Percentiles rank a stretch among this genome's conserved stretches.
Evolutionary conservation across 2,888 invertebrate species (phyloP).

Genomic region (Galerucella pusilla): DNA sequence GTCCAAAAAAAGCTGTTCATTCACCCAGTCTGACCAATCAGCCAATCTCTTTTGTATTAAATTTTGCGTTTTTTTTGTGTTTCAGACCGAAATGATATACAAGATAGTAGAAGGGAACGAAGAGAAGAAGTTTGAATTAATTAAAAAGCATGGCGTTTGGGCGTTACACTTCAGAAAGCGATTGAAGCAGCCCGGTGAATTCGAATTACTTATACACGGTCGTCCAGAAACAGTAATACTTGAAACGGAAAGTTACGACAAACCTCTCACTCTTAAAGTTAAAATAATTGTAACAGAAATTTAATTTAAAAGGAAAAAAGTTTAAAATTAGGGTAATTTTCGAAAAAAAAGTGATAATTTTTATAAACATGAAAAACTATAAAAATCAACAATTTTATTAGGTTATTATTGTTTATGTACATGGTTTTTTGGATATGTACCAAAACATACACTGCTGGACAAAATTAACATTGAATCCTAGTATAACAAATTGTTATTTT

Average conservation of each 20-base stretch:
- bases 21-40: too few species aligned
- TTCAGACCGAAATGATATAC: slow-evolving; percentile 69
- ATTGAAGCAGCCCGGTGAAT: slow-evolving; percentile 68
- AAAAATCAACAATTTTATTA: not conserved
- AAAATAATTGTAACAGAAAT: slow-evolving; percentile 59
- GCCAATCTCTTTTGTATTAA: too few species aligned
- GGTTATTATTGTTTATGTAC: not conserved
- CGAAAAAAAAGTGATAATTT: slow-evolving; percentile 12
- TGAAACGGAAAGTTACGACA: slow-evolving; percentile 67
- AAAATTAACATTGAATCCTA: not conserved
- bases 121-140: slow-evolving; percentile 69
- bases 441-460: not conserved
- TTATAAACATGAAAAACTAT: not conserved
- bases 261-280: slow-evolving; percentile 68
- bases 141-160: slow-evolving; percentile 70
- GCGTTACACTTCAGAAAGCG: slow-evolving; percentile 71
- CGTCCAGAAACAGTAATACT: slow-evolving; percentile 56
- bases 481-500: too few species aligned
- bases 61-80: slow-evolving; percentile 28
- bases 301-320: slow-evolving; percentile 1
- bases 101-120: slow-evolving; percentile 71
- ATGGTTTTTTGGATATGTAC: not conserved
- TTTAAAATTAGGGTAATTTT: slow-evolving; percentile 12
- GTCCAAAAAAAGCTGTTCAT: not conserved
- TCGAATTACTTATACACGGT: slow-evolving; percentile 70